Evolutionary conservation across 2,888 invertebrate species (phyloP).

Genomic region (Rhaphigaster nebulosa): DNA sequence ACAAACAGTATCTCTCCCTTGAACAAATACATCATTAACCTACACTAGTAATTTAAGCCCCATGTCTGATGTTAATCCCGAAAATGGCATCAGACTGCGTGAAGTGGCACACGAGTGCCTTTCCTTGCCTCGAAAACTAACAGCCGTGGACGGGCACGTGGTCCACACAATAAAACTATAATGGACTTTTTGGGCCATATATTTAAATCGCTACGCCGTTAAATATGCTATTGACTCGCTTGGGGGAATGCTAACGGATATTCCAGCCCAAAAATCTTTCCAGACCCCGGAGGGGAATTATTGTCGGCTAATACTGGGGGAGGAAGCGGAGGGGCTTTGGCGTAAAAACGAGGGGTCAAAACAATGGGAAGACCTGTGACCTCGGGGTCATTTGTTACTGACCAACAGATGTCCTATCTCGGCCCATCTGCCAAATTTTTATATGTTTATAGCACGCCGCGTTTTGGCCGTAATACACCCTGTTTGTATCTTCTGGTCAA

Average conservation of each 20-base stretch:
- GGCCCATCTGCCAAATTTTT: constrained; percentile 50
- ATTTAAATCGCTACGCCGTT: constrained; percentile 50
- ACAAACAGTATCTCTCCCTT: not conserved
- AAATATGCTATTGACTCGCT: constrained; percentile 24
- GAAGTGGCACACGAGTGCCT: not conserved
- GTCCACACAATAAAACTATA: constrained; percentile 40
- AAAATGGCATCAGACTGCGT: not conserved
- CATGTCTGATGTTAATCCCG: not conserved
- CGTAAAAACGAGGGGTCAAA: constrained; percentile 45
- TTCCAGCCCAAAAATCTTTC: constrained; percentile 36
- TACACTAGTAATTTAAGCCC: not conserved
- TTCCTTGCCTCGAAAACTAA: not conserved
- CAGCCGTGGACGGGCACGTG: constrained; percentile 42
- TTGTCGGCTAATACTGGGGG: constrained; percentile 28
- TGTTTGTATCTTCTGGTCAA: not conserved
- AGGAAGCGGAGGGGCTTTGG: constrained; percentile 44
- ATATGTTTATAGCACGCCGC: constrained; percentile 42
- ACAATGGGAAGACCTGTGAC: constrained; percentile 53
- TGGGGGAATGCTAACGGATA: constrained; percentile 24
- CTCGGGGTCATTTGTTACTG: constrained; percentile 56
- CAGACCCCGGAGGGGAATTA: not conserved
- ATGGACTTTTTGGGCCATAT: constrained; percentile 52
- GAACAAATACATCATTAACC: not conserved
- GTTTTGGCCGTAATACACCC: not conserved
- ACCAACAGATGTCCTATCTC: constrained; percentile 54